These are phyloP conservation scores for Netelia fuscicornis DNA, from an alignment of 2,888 invertebrate species.

Conservation along the genomic window DNA sequence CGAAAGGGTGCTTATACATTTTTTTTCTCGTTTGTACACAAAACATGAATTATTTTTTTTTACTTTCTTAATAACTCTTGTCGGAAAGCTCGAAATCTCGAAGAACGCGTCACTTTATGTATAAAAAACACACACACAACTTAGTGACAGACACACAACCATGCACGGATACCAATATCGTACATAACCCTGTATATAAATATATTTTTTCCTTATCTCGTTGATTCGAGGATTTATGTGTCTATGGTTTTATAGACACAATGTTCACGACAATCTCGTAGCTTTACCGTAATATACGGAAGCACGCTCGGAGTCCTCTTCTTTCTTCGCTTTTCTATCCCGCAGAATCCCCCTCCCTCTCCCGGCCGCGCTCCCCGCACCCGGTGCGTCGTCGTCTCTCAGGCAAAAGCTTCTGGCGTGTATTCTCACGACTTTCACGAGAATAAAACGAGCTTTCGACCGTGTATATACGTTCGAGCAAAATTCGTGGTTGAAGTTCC, in stretches of 20 bases:
- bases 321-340: constrained; percentile 61
- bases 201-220: constrained; percentile 18
- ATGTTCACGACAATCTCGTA: constrained; percentile 47
- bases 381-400: constrained; percentile 39
- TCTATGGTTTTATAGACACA: constrained; percentile 43
- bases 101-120: background rate
- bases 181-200: background rate
- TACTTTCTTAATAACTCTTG: constrained; percentile 35
- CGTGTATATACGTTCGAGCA: constrained; percentile 48
- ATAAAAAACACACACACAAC: background rate
- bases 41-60: constrained; percentile 42
- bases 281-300: constrained; percentile 56
- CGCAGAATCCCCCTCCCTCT: constrained; percentile 67
- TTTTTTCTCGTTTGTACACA: constrained; percentile 26
- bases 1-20: constrained; percentile 30
- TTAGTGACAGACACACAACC: background rate
- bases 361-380: background rate
- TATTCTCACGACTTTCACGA: constrained; percentile 43
- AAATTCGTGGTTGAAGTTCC: constrained; percentile 43
- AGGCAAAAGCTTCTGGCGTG: constrained; percentile 52
- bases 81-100: constrained; percentile 25
- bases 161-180: background rate
- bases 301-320: constrained; percentile 46
- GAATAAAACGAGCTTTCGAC: constrained; percentile 42
- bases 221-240: constrained; percentile 54